These are phyloP conservation scores for Rhabdornis inornatus DNA, from an alignment of 2,113 vertebrate genomes.

Conservation along the genomic window DNA sequence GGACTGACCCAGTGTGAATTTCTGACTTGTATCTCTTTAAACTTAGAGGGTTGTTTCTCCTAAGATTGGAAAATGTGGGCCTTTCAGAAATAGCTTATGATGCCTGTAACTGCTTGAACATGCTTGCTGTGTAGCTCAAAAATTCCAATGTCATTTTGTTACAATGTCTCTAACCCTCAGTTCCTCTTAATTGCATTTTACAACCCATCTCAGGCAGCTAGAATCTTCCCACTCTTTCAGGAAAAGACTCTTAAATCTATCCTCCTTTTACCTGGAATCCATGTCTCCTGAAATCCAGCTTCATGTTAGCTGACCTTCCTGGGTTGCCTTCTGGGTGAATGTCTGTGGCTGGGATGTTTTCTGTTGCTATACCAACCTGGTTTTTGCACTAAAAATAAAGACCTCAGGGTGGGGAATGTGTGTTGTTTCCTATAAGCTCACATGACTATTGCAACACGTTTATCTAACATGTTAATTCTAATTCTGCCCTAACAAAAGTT, in stretches of 20 bases:
- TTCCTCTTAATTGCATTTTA: not conserved
- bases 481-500: not conserved
- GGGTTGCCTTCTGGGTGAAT: not conserved
- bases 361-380: not conserved
- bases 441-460: not conserved
- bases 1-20: not conserved
- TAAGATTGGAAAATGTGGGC: not conserved
- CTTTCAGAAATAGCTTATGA: not conserved
- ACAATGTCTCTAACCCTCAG: not conserved
- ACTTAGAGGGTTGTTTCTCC: not conserved
- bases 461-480: not conserved
- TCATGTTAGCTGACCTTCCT: not conserved
- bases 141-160: not conserved
- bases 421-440: not conserved
- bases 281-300: not conserved
- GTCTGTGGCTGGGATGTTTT: not conserved
- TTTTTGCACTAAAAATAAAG: constrained; percentile 15
- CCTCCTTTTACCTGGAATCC: not conserved
- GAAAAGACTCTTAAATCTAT: not conserved
- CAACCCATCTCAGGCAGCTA: not conserved
- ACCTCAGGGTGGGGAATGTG: not conserved
- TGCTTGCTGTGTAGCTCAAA: not conserved
- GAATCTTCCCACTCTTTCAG: not conserved
- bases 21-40: not conserved
- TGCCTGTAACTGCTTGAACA: not conserved